Conservation (phyloP, 2,888 invertebrate species). For the Kryphioiulus occultus region DNA sequence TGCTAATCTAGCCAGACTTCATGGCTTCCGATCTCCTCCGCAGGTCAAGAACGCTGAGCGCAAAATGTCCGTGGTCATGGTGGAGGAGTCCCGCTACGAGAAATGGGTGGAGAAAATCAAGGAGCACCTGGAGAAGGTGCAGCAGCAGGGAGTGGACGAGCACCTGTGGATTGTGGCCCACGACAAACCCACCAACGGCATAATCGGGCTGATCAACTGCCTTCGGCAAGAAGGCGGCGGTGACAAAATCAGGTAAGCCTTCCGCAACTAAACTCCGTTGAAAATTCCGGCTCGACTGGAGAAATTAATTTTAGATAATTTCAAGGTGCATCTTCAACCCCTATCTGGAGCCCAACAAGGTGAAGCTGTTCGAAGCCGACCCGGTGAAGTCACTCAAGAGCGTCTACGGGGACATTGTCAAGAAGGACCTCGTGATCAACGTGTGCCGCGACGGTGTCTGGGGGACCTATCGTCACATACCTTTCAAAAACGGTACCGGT, state of each 20-base stretch:
- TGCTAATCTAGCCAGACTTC: not conserved
- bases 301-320: conserved; percentile 18
- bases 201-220: conserved; percentile 89
- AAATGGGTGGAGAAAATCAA: conserved; percentile 84
- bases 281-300: not conserved
- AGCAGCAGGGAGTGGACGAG: conserved; percentile 64
- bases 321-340: conserved; percentile 71
- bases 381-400: conserved; percentile 70
- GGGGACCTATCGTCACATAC: conserved; percentile 87
- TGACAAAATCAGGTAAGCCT: conserved; percentile 71
- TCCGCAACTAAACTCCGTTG: conserved; percentile 48
- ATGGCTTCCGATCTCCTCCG: not conserved
- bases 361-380: conserved; percentile 68
- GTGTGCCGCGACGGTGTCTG: conserved; percentile 81
- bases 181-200: conserved; percentile 75
- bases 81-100: conserved; percentile 73
- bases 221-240: conserved; percentile 88
- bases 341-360: conserved; percentile 69
- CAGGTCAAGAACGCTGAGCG: conserved; percentile 4
- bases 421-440: conserved; percentile 83
- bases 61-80: conserved; percentile 68
- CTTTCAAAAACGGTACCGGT: conserved; percentile 62
- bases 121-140: conserved; percentile 73
- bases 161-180: conserved; percentile 71
- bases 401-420: conserved; percentile 57